Conservation (phyloP, 2,888 invertebrate species). For the Drosophila ochracea region DNA sequence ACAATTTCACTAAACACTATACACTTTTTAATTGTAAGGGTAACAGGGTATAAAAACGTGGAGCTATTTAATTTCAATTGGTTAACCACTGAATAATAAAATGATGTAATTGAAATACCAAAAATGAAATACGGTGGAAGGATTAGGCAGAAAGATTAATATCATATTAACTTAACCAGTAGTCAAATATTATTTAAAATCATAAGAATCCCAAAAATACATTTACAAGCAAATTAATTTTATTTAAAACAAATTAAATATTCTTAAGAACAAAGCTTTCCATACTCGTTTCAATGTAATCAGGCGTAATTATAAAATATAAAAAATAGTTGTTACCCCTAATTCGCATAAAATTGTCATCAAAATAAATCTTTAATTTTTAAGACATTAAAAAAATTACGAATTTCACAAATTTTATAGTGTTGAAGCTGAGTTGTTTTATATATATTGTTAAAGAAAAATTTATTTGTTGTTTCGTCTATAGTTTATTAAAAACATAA, state of each 20-base stretch:
- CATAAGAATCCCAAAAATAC: neutral
- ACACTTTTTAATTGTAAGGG: neutral
- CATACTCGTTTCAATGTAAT: neutral
- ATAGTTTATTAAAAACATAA: too few species aligned
- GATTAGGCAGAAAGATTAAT: neutral
- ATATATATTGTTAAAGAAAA: neutral
- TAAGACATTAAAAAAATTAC: neutral
- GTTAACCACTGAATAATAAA: neutral
- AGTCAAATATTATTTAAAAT: neutral
- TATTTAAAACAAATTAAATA: neutral
- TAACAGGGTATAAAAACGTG: neutral
- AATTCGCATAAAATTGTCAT: neutral
- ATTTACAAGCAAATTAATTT: neutral
- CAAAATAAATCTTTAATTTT: neutral
- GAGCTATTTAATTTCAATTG: neutral
- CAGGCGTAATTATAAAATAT: neutral
- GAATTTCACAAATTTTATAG: neutral
- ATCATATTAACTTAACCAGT: too few species aligned
- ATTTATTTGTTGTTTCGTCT: neutral
- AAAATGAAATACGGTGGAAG: neutral
- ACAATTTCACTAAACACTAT: neutral
- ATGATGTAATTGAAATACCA: neutral
- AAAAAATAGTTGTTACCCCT: neutral
- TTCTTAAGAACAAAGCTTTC: neutral
- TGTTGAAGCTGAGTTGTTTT: neutral